A percentile compares a stretch with the other conserved stretches of the same genome.
Evolutionary conservation across 2,113 vertebrate species (phyloP).

Genomic region (Trichomycterus rosablanca): DNA sequence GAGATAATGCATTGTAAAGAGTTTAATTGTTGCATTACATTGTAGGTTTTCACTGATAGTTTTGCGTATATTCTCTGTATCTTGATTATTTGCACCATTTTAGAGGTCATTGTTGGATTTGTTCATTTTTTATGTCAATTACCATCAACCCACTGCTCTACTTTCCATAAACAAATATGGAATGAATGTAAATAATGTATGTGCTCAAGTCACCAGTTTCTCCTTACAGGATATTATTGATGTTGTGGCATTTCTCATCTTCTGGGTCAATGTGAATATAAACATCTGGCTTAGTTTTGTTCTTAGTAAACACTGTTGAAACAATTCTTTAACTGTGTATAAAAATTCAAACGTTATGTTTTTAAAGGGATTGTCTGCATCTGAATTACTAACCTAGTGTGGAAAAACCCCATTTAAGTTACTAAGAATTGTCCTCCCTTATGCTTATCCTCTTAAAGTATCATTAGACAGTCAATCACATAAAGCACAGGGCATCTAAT

Average conservation of each 20-base stretch:
- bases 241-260: constrained; percentile 44
- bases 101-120: constrained; percentile 21
- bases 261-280: constrained; percentile 40
- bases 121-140: constrained; percentile 32
- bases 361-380: background rate
- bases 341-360: background rate
- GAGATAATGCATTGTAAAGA: constrained; percentile 42
- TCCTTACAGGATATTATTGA: constrained; percentile 36
- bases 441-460: too few relatives aligned
- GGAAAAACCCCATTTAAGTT: too few relatives aligned
- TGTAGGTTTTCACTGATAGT: constrained; percentile 27
- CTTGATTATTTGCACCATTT: constrained; percentile 30
- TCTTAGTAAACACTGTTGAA: constrained; percentile 55
- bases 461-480: too few relatives aligned
- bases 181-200: constrained; percentile 54
- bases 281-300: constrained; percentile 34
- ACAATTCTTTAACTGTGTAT: constrained; percentile 23
- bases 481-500: too few relatives aligned
- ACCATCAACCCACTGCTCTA: constrained; percentile 36
- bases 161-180: constrained; percentile 39
- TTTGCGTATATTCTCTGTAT: constrained; percentile 30
- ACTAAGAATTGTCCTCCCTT: too few relatives aligned
- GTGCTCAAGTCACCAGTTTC: constrained; percentile 36
- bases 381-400: background rate
- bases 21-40: constrained; percentile 41